These are phyloP conservation scores for Endotricha flammealis DNA, from an alignment of 2,888 invertebrate genomes.

Conservation along the genomic window DNA sequence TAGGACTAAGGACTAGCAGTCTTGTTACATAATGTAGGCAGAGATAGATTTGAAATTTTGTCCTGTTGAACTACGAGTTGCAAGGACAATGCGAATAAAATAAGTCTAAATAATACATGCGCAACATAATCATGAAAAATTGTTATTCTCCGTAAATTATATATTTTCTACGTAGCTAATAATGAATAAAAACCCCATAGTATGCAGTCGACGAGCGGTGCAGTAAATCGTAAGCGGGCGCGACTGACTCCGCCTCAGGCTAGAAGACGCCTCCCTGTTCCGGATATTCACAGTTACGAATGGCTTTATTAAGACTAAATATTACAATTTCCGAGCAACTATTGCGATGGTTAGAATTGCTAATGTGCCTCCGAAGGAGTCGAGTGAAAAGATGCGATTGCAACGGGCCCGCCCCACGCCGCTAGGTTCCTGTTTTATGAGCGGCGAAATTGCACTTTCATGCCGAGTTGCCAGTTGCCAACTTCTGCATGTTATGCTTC, in stretches of 20 bases:
- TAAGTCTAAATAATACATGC: no score
- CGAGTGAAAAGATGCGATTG: conserved; percentile 68
- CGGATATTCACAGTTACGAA: conserved; percentile 67
- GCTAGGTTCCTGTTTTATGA: conserved; percentile 61
- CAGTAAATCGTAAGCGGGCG: conserved; percentile 45
- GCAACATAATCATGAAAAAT: no score
- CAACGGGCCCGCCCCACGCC: conserved; percentile 40
- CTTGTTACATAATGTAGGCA: no score
- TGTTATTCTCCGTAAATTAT: no score
- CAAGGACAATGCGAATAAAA: no score
- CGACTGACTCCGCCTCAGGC: conserved; percentile 44
- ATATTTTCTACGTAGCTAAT: no score
- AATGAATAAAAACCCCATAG: conserved; percentile 9
- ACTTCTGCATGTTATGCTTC: conserved; percentile 48
- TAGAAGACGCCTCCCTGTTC: conserved; percentile 48
- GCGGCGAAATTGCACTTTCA: conserved; percentile 64
- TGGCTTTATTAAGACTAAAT: conserved; percentile 74
- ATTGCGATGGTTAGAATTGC: conserved; percentile 66
- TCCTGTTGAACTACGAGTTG: no score
- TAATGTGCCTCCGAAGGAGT: conserved; percentile 56
- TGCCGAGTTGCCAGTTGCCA: conserved; percentile 40
- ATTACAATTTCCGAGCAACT: conserved; percentile 69
- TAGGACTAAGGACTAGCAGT: no score
- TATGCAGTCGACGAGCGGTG: conserved; percentile 6
- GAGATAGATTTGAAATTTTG: no score